These are phyloP conservation scores for Spilarctia lutea DNA, from an alignment of 2,888 invertebrate genomes.

Conservation along the genomic window DNA sequence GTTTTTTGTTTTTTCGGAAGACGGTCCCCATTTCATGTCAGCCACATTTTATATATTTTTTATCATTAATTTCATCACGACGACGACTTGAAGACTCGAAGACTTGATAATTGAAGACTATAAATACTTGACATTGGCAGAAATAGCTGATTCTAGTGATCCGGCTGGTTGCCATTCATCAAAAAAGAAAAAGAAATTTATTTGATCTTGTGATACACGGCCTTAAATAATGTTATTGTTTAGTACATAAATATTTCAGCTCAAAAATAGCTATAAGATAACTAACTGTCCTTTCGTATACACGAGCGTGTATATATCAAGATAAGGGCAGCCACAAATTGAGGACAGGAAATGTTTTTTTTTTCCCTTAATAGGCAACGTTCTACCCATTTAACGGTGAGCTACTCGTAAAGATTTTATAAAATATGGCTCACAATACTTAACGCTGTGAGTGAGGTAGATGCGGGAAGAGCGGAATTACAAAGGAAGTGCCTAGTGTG, in stretches of 20 bases:
- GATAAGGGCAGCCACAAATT: constrained; percentile 11
- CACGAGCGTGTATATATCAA: constrained; percentile 5
- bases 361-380: constrained; percentile 9
- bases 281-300: constrained; percentile 1
- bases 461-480: not conserved
- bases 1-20: too few relatives aligned
- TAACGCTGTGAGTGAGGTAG: not conserved
- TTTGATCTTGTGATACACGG: not conserved
- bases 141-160: too few relatives aligned
- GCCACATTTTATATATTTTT: too few relatives aligned
- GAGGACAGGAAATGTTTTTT: constrained; percentile 12
- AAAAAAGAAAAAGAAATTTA: too few relatives aligned
- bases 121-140: too few relatives aligned
- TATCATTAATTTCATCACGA: too few relatives aligned
- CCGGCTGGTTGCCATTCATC: too few relatives aligned
- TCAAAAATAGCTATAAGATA: not conserved
- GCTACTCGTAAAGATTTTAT: constrained; percentile 1
- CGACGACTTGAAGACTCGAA: too few relatives aligned
- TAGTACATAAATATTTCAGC: not conserved
- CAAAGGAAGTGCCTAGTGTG: not conserved
- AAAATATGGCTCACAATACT: constrained; percentile 7
- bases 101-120: too few relatives aligned
- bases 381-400: constrained; percentile 15
- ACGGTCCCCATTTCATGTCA: too few relatives aligned
- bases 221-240: not conserved